These are phyloP conservation scores for Tolypeutes matacus DNA, from an alignment of 2,797 vertebrate genomes.

Conservation along the genomic window DNA sequence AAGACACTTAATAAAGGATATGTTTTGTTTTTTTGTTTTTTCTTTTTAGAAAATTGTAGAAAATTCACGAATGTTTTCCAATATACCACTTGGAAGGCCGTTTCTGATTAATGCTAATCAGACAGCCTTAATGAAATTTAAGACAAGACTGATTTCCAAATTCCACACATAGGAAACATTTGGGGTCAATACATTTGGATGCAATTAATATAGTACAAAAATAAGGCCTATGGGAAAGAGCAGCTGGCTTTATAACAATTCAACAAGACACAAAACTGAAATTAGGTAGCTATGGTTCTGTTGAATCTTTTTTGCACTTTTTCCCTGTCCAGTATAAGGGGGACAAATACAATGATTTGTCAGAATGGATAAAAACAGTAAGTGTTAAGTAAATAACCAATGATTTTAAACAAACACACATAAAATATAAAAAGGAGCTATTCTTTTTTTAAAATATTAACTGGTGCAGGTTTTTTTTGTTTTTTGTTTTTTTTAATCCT, in stretches of 20 bases:
- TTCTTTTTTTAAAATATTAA: background rate
- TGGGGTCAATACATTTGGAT: background rate
- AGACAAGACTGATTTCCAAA: slow-evolving; percentile 25
- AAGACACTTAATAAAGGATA: slow-evolving; percentile 69
- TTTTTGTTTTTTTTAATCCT: background rate
- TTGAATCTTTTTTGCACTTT: slow-evolving; percentile 20
- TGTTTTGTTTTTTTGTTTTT: too few species aligned
- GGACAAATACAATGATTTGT: background rate
- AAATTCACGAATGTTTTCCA: slow-evolving; percentile 55
- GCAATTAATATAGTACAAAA: background rate
- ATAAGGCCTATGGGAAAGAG: slow-evolving; percentile 10
- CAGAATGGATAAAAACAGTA: background rate
- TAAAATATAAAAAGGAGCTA: background rate
- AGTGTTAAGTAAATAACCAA: background rate
- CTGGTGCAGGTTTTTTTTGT: background rate
- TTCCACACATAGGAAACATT: background rate
- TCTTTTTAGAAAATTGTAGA: slow-evolving; percentile 60
- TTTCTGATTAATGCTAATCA: slow-evolving; percentile 57
- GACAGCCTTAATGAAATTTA: slow-evolving; percentile 53
- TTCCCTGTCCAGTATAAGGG: background rate
- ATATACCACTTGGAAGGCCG: slow-evolving; percentile 21
- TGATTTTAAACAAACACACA: background rate
- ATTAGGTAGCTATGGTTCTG: background rate
- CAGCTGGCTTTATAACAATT: background rate
- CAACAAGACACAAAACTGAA: background rate